phyloP scores from a whole-genome alignment of 2,113 vertebrate species.

The Leptodactylus fuscus region DNA sequence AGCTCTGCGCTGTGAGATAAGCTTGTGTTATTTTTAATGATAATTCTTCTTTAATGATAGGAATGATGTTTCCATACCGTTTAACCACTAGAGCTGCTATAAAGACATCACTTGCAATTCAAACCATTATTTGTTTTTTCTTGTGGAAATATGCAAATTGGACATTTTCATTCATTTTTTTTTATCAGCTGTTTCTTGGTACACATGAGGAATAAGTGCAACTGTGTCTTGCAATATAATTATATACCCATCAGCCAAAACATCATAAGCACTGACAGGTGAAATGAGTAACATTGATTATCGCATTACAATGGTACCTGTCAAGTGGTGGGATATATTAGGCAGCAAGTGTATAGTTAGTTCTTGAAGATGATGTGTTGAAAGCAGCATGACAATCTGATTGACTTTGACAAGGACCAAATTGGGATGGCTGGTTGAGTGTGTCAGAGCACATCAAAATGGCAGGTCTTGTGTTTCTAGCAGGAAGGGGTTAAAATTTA shows the following conservation, averaged over 20 bases:
- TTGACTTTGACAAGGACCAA: too few species aligned
- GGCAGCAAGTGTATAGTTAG: too few species aligned
- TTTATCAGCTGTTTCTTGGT: background rate
- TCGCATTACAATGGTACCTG: too few species aligned
- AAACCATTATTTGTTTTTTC: background rate
- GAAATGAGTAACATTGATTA: too few species aligned
- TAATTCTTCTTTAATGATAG: conserved; percentile 43
- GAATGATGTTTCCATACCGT: background rate
- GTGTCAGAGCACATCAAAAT: too few species aligned
- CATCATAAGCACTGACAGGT: too few species aligned
- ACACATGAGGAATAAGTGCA: background rate
- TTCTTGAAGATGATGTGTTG: too few species aligned
- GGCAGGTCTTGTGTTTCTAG: too few species aligned
- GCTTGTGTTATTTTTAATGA: conserved; percentile 35
- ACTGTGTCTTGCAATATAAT: background rate
- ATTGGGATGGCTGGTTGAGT: too few species aligned
- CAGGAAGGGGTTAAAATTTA: too few species aligned
- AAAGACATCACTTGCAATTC: background rate
- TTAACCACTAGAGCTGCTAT: background rate
- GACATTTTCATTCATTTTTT: conserved; percentile 3
- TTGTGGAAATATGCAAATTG: background rate
- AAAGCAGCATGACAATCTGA: too few species aligned
- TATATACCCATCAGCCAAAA: background rate
- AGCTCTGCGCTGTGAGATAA: conserved; percentile 34
- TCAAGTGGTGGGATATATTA: too few species aligned